These are phyloP conservation scores for Patiria pectinifera DNA, from an alignment of 53 echinoderm and acorn worm genomes.

Conservation along the genomic window DNA sequence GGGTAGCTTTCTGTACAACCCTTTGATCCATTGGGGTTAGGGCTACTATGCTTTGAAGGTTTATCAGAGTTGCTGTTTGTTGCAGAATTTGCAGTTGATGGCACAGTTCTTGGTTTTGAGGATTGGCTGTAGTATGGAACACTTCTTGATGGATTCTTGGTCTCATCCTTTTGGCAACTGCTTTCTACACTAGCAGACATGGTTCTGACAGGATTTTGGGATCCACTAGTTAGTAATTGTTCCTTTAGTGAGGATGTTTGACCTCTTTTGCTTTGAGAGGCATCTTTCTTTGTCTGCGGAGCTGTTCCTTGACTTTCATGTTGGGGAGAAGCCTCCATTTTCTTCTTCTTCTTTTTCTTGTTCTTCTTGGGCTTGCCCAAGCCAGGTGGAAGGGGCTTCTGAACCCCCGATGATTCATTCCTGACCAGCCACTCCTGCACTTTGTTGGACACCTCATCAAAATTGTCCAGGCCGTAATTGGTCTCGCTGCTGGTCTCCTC, in stretches of 20 bases:
- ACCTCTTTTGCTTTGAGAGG: background rate
- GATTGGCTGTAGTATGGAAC: background rate
- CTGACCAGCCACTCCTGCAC: slow-evolving; percentile 60
- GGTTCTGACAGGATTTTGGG: background rate
- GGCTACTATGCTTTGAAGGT: background rate
- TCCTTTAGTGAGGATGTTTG: background rate
- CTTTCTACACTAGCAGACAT: background rate
- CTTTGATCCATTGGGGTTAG: slow-evolving; percentile 1
- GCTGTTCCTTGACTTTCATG: slow-evolving; percentile 18
- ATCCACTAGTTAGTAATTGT: background rate
- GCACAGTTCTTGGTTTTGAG: background rate
- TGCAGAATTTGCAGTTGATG: background rate
- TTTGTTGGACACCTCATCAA: slow-evolving; percentile 48
- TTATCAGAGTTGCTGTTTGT: slow-evolving; percentile 10
- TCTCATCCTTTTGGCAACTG: background rate
- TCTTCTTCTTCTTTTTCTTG: slow-evolving; percentile 52
- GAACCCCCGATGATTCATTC: slow-evolving; percentile 9
- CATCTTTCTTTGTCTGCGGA: background rate
- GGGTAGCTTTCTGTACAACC: slow-evolving; percentile 21
- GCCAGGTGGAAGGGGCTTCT: slow-evolving; percentile 1
- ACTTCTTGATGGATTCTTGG: background rate
- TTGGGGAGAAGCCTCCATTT: slow-evolving; percentile 3
- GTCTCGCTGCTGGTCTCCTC: slow-evolving; percentile 45
- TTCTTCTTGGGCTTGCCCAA: slow-evolving; percentile 5
- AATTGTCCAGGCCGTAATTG: slow-evolving; percentile 48